Conservation (phyloP, 2,797 vertebrate species). For the Sebastes reedi region DNA sequence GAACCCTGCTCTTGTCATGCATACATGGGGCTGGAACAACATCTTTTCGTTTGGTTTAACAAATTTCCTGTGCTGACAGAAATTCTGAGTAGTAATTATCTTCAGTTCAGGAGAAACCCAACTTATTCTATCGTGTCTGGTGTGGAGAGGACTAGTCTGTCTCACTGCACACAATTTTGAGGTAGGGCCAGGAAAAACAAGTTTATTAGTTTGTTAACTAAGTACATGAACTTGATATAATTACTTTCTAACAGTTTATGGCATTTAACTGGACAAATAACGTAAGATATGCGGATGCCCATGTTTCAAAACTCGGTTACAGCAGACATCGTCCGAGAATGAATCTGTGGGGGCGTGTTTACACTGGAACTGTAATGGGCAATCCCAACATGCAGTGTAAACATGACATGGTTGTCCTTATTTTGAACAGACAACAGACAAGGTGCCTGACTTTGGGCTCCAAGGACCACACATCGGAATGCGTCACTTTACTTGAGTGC, state of each 20-base stretch:
- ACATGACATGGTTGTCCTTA: not conserved
- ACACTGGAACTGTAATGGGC: not conserved
- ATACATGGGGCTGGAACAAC: not conserved
- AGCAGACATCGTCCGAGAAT: not conserved
- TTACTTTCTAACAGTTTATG: not conserved
- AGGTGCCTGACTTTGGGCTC: not conserved
- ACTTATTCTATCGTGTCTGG: not conserved
- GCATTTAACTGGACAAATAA: not conserved
- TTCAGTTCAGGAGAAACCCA: not conserved
- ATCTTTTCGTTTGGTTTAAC: not conserved
- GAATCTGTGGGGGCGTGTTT: slow-evolving; percentile 11
- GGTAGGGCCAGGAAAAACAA: not conserved
- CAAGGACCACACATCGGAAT: not conserved
- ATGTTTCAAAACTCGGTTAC: not conserved
- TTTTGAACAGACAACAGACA: not conserved
- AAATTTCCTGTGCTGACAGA: not conserved
- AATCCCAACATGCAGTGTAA: not conserved
- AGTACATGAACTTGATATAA: not conserved
- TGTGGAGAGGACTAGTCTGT: no score
- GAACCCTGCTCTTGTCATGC: not conserved
- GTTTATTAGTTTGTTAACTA: not conserved
- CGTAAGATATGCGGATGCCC: not conserved
- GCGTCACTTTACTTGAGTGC: not conserved
- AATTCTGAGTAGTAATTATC: not conserved
- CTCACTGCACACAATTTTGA: not conserved